Conservation (phyloP, 2,113 vertebrate genomes). For the Felis catus region DNA sequence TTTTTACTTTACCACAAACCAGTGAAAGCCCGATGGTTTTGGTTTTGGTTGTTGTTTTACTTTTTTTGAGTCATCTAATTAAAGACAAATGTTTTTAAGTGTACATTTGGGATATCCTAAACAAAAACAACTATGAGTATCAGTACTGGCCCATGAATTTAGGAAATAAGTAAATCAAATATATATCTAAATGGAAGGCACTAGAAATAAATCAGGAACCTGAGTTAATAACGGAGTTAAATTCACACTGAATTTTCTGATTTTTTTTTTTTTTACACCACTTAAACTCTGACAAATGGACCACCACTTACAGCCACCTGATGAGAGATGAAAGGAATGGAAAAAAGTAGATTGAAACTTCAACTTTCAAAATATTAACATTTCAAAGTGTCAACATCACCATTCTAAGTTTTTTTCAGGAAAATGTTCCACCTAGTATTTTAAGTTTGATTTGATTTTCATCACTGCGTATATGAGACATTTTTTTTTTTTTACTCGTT, state of each 20-base stretch:
- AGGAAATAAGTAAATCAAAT: neutral
- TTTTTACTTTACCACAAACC: neutral
- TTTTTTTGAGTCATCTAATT: neutral
- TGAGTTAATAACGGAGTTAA: neutral
- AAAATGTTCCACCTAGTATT: constrained; percentile 26
- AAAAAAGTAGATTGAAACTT: neutral
- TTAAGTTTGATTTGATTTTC: constrained; percentile 46
- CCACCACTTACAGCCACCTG: neutral
- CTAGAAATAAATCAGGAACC: neutral
- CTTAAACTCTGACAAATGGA: neutral
- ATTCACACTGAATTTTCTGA: neutral
- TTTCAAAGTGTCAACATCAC: neutral
- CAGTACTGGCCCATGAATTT: neutral
- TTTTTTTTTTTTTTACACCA: neutral
- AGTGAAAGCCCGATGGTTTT: neutral
- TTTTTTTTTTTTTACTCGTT: neutral
- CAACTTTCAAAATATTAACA: neutral
- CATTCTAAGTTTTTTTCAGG: neutral
- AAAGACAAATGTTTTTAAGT: neutral
- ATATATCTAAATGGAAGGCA: neutral
- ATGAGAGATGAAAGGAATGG: neutral
- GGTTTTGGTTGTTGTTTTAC: neutral
- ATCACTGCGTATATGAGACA: constrained; percentile 20
- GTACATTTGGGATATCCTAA: neutral
- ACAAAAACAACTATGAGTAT: neutral